A percentile compares a stretch with the other conserved stretches of the same genome.
These are phyloP conservation scores for Meda fulgida DNA, from an alignment of 2,797 vertebrate genomes.

Conservation along the genomic window DNA sequence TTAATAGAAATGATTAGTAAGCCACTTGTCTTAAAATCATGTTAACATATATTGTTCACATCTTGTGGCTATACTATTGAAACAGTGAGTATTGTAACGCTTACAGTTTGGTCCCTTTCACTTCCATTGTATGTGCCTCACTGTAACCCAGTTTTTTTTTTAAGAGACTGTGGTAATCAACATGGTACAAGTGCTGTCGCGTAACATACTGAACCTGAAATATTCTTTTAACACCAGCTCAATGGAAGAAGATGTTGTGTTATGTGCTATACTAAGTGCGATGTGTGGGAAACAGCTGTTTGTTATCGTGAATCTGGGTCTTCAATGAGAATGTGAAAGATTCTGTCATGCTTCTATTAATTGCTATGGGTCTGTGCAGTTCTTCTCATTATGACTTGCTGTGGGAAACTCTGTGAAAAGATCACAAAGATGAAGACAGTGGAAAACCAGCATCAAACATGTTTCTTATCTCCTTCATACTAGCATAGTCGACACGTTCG, in stretches of 20 bases:
- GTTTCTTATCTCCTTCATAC: not conserved
- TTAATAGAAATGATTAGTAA: not conserved
- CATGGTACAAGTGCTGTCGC: not conserved
- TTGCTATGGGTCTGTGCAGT: not conserved
- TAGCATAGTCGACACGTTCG: not conserved
- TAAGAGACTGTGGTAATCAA: not conserved
- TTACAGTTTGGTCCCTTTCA: not conserved
- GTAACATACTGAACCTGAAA: not conserved
- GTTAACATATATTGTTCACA: not conserved
- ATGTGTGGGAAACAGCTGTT: conserved; percentile 33
- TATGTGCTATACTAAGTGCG: not conserved
- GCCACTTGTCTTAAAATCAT: not conserved
- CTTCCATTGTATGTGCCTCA: not conserved
- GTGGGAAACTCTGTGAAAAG: conserved; percentile 17
- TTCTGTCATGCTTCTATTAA: conserved; percentile 10
- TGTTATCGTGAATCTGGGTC: conserved; percentile 22
- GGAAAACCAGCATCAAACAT: conserved; percentile 16
- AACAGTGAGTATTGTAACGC: too few species aligned
- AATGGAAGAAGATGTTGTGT: not conserved
- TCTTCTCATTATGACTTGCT: conserved; percentile 30
- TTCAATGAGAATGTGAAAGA: conserved; percentile 22
- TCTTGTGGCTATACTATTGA: not conserved
- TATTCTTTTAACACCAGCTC: not conserved
- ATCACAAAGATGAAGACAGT: conserved; percentile 17
- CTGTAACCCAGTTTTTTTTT: not conserved